A percentile compares a stretch with the other conserved stretches of the same genome.
Evolutionary conservation across 2,113 vertebrate genomes (phyloP).

Genomic region (Calyptomena viridis): DNA sequence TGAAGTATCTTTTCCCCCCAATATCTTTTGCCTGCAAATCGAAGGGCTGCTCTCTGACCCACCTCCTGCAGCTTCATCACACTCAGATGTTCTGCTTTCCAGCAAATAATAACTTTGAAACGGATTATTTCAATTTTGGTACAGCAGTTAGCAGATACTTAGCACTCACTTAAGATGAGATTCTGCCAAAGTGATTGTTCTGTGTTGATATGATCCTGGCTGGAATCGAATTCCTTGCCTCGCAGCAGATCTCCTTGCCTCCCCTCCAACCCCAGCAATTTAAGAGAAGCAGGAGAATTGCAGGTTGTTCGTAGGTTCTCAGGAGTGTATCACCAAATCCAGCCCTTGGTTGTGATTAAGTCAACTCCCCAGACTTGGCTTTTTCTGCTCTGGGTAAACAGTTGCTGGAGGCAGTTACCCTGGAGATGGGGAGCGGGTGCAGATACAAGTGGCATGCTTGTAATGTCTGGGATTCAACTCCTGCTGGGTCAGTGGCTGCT

Average conservation of each 20-base stretch:
- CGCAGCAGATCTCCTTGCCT: not conserved
- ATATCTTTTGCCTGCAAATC: not conserved
- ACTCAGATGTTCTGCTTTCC: not conserved
- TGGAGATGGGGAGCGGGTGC: not conserved
- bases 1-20: not conserved
- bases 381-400: constrained; percentile 30
- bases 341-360: not conserved
- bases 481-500: constrained; percentile 35
- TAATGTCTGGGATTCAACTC: constrained; percentile 3
- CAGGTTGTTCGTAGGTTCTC: rapidly evolving
- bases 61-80: not conserved
- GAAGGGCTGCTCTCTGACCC: not conserved
- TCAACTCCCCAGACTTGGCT: not conserved
- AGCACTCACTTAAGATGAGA: not conserved
- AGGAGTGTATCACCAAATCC: not conserved
- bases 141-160: constrained; percentile 17
- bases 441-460: constrained; percentile 23
- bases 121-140: not conserved
- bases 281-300: not conserved
- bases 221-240: not conserved
- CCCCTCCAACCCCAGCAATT: not conserved
- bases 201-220: not conserved
- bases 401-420: constrained; percentile 47
- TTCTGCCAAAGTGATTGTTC: not conserved
- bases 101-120: not conserved